A percentile compares a stretch with the other conserved stretches of the same genome.
These are phyloP conservation scores for Gymnodraco acuticeps DNA, from an alignment of 2,797 vertebrate genomes.

Conservation along the genomic window DNA sequence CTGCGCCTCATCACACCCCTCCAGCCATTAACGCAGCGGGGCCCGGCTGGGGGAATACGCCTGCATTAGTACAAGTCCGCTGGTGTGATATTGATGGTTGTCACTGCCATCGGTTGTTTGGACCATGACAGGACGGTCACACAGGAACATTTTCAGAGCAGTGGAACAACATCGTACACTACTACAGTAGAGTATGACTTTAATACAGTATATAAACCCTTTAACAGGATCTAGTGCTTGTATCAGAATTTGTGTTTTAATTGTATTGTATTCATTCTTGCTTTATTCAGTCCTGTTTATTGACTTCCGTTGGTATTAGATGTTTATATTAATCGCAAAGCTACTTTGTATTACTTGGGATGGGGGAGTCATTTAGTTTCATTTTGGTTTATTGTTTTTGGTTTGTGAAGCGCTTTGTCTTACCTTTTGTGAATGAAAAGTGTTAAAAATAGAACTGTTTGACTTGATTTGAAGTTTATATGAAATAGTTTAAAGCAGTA, in stretches of 20 bases:
- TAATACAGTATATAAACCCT: background rate
- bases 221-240: background rate
- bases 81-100: conserved; percentile 70
- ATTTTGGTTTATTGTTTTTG: too few relatives aligned
- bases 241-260: too few relatives aligned
- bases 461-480: too few relatives aligned
- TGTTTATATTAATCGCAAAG: too few relatives aligned
- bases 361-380: too few relatives aligned
- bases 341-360: too few relatives aligned
- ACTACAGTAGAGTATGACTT: background rate
- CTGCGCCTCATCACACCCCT: conserved; percentile 65
- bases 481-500: conserved; percentile 7
- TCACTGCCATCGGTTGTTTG: conserved; percentile 54
- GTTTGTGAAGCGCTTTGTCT: too few relatives aligned
- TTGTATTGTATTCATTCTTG: too few relatives aligned
- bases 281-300: too few relatives aligned
- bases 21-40: conserved; percentile 72
- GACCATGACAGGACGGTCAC: conserved; percentile 49
- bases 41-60: conserved; percentile 67
- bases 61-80: conserved; percentile 72
- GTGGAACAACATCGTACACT: conserved; percentile 19
- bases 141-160: conserved; percentile 38
- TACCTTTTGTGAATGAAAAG: too few relatives aligned
- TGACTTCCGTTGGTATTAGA: too few relatives aligned
- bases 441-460: too few relatives aligned